A percentile compares a stretch with the other conserved stretches of the same genome.
Evolutionary conservation across 2,113 vertebrate species (phyloP).

Genomic region (Cynoglossus semilaevis): DNA sequence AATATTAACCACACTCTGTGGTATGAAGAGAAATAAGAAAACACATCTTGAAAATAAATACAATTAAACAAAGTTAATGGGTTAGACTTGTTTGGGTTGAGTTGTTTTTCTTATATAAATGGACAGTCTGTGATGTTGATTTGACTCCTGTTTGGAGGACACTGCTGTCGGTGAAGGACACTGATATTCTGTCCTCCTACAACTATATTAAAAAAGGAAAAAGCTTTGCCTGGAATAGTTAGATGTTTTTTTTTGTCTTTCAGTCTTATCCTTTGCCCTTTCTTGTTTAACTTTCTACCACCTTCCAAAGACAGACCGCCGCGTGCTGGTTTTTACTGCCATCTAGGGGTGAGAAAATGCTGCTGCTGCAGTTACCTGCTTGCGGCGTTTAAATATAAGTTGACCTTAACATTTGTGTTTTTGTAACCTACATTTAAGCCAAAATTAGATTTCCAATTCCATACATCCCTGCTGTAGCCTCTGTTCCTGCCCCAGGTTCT

Average conservation of each 20-base stretch:
- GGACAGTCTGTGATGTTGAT: not conserved
- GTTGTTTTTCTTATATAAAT: not conserved
- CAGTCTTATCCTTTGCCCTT: conserved; percentile 9
- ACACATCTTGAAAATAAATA: not conserved
- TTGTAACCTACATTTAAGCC: conserved; percentile 1
- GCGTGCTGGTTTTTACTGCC: conserved; percentile 70
- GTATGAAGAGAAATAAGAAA: not conserved
- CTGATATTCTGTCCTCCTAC: conserved; percentile 5
- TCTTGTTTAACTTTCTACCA: not conserved
- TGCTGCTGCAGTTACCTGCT: conserved; percentile 46
- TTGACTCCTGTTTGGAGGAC: not conserved
- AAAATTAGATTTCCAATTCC: conserved; percentile 18
- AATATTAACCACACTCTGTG: not conserved
- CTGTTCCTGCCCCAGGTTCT: conserved; percentile 12
- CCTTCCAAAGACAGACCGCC: not conserved
- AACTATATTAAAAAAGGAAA: conserved; percentile 13
- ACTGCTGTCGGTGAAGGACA: conserved; percentile 1
- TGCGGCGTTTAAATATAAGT: conserved; percentile 4
- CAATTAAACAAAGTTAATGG: not conserved
- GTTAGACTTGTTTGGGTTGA: too few relatives aligned
- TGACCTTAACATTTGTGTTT: conserved; percentile 45
- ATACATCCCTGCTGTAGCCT: not conserved
- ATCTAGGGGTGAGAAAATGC: conserved; percentile 64
- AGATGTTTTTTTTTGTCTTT: conserved; percentile 48
- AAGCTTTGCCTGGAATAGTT: conserved; percentile 18